phyloP scores from a whole-genome alignment of 2,113 vertebrate genomes.

The Irena cyanogastra region DNA sequence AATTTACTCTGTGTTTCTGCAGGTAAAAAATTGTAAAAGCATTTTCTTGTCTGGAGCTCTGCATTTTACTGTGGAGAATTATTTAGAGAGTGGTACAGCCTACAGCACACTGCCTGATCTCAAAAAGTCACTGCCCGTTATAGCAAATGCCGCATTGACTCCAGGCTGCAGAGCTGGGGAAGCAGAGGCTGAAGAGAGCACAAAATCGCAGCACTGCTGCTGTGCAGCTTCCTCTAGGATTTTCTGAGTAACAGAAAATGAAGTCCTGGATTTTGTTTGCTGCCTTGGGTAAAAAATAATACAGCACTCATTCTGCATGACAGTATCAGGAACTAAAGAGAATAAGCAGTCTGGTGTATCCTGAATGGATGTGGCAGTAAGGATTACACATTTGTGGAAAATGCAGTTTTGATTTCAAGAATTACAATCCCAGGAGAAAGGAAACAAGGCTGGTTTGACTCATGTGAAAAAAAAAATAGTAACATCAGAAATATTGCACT shows the following conservation, averaged over 20 bases:
- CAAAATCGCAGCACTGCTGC: neutral
- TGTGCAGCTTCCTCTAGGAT: neutral
- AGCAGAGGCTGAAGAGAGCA: neutral
- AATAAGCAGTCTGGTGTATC: neutral
- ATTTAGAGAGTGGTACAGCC: conserved; percentile 4
- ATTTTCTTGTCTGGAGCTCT: neutral
- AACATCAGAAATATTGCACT: neutral
- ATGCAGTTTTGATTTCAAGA: neutral
- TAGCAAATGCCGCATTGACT: conserved; percentile 41
- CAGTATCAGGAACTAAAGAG: neutral
- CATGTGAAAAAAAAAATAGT: neutral
- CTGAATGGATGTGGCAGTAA: neutral
- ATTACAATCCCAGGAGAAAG: neutral
- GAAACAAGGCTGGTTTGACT: neutral
- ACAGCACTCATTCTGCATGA: neutral
- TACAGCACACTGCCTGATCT: conserved; percentile 4
- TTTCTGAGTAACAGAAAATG: neutral
- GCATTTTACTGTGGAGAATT: neutral
- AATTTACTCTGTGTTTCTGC: neutral
- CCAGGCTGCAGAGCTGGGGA: neutral
- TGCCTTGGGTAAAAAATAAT: neutral
- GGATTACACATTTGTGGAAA: neutral
- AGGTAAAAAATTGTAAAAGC: neutral
- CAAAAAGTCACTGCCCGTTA: conserved; percentile 61
- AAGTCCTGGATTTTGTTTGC: neutral